Conservation (phyloP, 2,888 invertebrate genomes). For the Ichneumoninae sp. region DNA sequence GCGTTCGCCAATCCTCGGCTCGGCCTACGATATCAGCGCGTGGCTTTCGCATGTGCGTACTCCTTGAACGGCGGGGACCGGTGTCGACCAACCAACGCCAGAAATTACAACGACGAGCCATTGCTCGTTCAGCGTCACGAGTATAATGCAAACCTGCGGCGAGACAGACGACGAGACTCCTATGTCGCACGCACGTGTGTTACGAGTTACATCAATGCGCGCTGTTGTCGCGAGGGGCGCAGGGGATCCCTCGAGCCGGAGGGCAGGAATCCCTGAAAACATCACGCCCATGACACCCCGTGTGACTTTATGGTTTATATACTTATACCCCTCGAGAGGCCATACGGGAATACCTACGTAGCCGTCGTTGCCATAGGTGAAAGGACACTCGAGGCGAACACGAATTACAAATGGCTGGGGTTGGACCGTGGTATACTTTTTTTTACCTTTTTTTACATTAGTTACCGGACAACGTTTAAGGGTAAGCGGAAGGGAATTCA, state of each 20-base stretch:
- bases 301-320: conserved; percentile 21
- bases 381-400: conserved; percentile 16
- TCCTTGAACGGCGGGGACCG: neutral
- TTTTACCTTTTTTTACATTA: conserved; percentile 9
- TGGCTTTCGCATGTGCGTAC: conserved; percentile 13
- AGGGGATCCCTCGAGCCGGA: conserved; percentile 27
- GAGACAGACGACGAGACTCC: conserved; percentile 2
- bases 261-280: conserved; percentile 55
- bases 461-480: conserved; percentile 9
- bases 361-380: neutral
- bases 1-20: conserved; percentile 13
- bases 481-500: neutral
- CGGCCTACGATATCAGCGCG: conserved; percentile 28
- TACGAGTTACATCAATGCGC: neutral
- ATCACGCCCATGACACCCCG: conserved; percentile 68
- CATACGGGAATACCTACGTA: neutral
- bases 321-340: neutral
- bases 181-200: conserved; percentile 24
- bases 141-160: conserved; percentile 40
- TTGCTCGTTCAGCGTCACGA: conserved; percentile 32
- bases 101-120: conserved; percentile 33
- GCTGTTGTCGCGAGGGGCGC: conserved; percentile 31
- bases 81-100: conserved; percentile 29
- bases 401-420: conserved; percentile 40
- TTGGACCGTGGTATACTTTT: neutral